These are phyloP conservation scores for Eumacrocentrus americanus DNA, from an alignment of 2,888 invertebrate species.

Conservation along the genomic window DNA sequence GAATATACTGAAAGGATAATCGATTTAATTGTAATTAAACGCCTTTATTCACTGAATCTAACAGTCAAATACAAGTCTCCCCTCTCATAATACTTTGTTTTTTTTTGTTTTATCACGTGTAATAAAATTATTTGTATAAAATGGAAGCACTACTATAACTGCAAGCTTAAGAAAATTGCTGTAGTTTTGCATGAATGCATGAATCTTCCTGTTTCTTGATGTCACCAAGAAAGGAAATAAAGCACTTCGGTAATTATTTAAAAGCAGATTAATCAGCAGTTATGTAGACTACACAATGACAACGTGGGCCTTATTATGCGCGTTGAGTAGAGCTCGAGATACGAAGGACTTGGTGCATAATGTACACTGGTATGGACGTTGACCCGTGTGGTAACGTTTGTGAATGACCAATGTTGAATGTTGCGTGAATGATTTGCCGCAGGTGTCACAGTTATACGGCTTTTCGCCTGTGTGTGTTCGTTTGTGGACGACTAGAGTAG, in stretches of 20 bases:
- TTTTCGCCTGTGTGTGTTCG: constrained; percentile 62
- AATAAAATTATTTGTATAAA: no score
- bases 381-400: constrained; percentile 61
- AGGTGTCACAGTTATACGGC: constrained; percentile 60
- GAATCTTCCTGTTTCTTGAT: background rate
- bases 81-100: background rate
- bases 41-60: background rate
- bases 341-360: constrained; percentile 59
- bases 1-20: background rate
- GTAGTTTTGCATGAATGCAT: background rate
- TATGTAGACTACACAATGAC: constrained; percentile 32
- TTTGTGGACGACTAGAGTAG: constrained; percentile 59
- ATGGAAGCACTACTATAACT: no score
- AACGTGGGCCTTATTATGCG: constrained; percentile 50
- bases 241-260: background rate
- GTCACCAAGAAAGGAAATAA: background rate
- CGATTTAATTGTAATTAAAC: constrained; percentile 2
- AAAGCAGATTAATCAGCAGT: background rate
- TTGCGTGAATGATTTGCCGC: constrained; percentile 61
- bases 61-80: constrained; percentile 11
- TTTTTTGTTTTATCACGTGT: background rate
- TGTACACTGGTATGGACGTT: constrained; percentile 59
- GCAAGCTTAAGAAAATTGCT: background rate
- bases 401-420: constrained; percentile 61
- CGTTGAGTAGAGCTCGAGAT: constrained; percentile 57